Conservation (phyloP, 2,797 vertebrate genomes). For the Artibeus jamaicensis region DNA sequence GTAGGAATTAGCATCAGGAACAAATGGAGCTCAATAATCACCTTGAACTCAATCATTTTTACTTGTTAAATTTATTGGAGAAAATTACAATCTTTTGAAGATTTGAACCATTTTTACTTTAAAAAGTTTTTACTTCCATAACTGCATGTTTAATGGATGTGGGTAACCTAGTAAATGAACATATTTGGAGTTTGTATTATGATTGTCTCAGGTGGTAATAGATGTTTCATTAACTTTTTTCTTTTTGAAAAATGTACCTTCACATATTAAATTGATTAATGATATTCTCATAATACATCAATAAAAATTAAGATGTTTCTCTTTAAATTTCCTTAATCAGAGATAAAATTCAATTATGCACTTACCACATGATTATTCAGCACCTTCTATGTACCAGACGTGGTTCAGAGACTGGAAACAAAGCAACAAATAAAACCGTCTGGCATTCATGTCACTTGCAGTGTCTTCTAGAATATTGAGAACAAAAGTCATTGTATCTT, state of each 20-base stretch:
- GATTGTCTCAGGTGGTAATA: not conserved
- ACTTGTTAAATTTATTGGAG: not conserved
- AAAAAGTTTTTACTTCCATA: not conserved
- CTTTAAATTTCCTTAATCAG: not conserved
- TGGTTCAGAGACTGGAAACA: not conserved
- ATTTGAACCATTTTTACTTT: not conserved
- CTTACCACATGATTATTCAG: not conserved
- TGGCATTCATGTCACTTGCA: not conserved
- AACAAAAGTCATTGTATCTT: not conserved
- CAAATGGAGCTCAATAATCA: not conserved
- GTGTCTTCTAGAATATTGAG: not conserved
- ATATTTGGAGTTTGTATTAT: not conserved
- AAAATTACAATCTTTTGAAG: not conserved
- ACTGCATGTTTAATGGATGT: not conserved
- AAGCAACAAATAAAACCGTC: not conserved
- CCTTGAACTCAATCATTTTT: not conserved
- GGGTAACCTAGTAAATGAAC: not conserved
- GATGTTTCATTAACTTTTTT: not conserved
- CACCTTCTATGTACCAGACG: not conserved
- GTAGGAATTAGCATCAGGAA: not conserved
- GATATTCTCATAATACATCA: not conserved
- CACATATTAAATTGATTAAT: not conserved
- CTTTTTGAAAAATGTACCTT: not conserved
- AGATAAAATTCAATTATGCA: not conserved
- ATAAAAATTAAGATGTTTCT: not conserved